A percentile compares a stretch with the other conserved stretches of the same genome.
Evolutionary conservation across 2,797 vertebrate genomes (phyloP).

Genomic region (Sciaenops ocellatus): DNA sequence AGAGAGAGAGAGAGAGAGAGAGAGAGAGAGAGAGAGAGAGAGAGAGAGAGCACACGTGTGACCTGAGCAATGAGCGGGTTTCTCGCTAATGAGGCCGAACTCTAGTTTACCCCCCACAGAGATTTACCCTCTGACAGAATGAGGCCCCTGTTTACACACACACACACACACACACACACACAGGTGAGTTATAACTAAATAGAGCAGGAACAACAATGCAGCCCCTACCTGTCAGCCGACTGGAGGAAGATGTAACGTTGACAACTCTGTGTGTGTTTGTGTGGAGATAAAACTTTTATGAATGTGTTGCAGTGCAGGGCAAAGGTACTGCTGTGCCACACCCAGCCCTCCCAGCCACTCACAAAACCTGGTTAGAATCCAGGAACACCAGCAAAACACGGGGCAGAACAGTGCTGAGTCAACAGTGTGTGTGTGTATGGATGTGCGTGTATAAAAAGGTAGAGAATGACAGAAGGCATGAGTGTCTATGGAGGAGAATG

Average conservation of each 20-base stretch:
- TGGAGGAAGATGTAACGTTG: conserved; percentile 4
- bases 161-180: conserved; percentile 26
- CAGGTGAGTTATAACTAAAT: conserved; percentile 1
- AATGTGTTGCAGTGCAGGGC: conserved; percentile 50
- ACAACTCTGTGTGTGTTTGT: conserved; percentile 22
- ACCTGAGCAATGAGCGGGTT: conserved; percentile 56
- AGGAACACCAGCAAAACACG: conserved; percentile 20
- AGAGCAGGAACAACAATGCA: neutral
- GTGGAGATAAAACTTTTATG: conserved; percentile 42
- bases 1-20: neutral
- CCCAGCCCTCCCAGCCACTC: conserved; percentile 51
- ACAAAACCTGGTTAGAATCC: conserved; percentile 38
- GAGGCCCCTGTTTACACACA: conserved; percentile 45
- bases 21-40: neutral
- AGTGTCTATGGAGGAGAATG: neutral
- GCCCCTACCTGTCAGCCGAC: conserved; percentile 22
- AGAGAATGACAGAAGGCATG: no score
- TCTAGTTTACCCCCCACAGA: conserved; percentile 63
- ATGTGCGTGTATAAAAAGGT: neutral
- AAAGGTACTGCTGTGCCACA: conserved; percentile 66
- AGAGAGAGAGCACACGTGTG: conserved; percentile 20
- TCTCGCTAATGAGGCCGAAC: conserved; percentile 68
- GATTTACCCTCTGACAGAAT: conserved; percentile 76
- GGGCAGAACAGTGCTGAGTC: conserved; percentile 27
- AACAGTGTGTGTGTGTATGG: neutral